Evolutionary conservation across 2,797 vertebrate genomes (phyloP).

Genomic region (Siniperca undulata): DNA sequence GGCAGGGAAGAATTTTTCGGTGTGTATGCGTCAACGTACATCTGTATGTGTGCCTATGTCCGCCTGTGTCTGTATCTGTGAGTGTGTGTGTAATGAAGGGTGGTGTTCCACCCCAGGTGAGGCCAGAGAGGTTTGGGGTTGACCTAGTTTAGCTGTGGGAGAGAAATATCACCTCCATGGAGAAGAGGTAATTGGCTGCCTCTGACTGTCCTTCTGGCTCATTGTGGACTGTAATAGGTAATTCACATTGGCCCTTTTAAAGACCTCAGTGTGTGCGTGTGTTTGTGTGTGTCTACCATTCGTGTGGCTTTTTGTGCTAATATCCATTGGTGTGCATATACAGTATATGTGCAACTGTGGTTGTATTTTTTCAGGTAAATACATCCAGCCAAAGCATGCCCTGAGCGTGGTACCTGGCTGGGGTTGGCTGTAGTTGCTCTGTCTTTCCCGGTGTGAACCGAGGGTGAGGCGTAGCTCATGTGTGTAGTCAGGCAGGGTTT

Average conservation of each 20-base stretch:
- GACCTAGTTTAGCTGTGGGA: conserved; percentile 86
- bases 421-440: conserved; percentile 90
- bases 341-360: background rate
- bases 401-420: conserved; percentile 87
- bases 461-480: conserved; percentile 94
- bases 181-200: conserved; percentile 85
- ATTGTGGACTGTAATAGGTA: conserved; percentile 81
- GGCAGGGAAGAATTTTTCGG: conserved; percentile 68
- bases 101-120: conserved; percentile 81
- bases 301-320: conserved; percentile 16
- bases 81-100: conserved; percentile 76
- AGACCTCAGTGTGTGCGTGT: conserved; percentile 38
- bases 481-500: conserved; percentile 94
- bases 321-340: conserved; percentile 25
- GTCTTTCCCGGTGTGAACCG: conserved; percentile 91
- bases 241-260: conserved; percentile 82
- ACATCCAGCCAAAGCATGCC: background rate
- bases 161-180: conserved; percentile 82
- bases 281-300: conserved; percentile 25
- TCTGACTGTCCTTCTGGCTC: conserved; percentile 83
- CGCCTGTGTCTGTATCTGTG: conserved; percentile 39
- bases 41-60: conserved; percentile 53
- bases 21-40: conserved; percentile 56
- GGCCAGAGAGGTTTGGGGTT: conserved; percentile 81
- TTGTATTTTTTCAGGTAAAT: conserved; percentile 23